Conservation (phyloP, 2,113 vertebrate genomes). For the Tautogolabrus adspersus region DNA sequence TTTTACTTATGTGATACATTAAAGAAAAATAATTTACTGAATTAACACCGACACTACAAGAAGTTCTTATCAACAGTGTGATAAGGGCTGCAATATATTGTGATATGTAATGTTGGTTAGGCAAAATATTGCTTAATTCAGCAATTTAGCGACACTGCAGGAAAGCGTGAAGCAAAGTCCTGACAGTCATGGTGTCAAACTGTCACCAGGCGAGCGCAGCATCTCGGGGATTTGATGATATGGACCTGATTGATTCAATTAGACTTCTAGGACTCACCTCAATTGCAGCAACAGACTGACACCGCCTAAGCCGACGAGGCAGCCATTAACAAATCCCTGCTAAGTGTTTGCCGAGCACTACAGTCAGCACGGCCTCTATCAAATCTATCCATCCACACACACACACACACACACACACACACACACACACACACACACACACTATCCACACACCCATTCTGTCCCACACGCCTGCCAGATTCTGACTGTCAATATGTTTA, state of each 20-base stretch:
- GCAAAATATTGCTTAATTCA: too few species aligned
- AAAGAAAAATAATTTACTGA: too few species aligned
- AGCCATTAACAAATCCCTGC: conserved; percentile 62
- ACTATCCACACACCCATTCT: background rate
- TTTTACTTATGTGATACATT: too few species aligned
- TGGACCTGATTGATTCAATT: conserved; percentile 68
- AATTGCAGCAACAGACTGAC: conserved; percentile 26
- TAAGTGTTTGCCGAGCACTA: conserved; percentile 48
- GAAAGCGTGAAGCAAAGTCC: background rate
- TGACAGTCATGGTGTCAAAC: conserved; percentile 19
- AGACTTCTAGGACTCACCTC: conserved; percentile 61
- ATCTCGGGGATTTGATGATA: conserved; percentile 43
- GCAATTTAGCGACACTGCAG: too few species aligned
- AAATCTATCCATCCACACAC: conserved; percentile 31
- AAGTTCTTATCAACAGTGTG: too few species aligned
- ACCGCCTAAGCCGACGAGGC: conserved; percentile 38
- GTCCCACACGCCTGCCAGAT: conserved; percentile 14
- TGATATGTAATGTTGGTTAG: too few species aligned
- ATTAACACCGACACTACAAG: too few species aligned
- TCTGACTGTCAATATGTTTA: conserved; percentile 2
- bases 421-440: too few species aligned
- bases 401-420: background rate
- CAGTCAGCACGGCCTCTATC: conserved; percentile 43
- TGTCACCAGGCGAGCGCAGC: conserved; percentile 20
- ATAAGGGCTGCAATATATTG: too few species aligned